Base-by-base conservation (phyloP, 2,797 vertebrate genomes). In the Poeciliopsis paucimaculata region DNA sequence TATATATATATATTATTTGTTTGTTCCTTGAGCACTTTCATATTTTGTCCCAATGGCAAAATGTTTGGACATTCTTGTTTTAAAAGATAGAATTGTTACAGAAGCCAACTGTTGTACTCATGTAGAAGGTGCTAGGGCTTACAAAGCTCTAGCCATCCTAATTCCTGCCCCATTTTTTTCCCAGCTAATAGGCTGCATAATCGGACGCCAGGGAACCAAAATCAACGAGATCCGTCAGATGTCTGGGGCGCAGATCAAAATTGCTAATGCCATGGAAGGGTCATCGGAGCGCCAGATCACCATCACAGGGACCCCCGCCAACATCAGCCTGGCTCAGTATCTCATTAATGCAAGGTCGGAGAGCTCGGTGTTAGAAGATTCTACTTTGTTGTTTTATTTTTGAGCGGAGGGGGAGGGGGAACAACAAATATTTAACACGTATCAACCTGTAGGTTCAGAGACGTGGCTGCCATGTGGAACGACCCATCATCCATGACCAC, bases 151-250 rank as follows among this genome's bases (percentile, higher is more conserved):
- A 20, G 49, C 82, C 84, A 80, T 92, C 81, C 87, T 93, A 92
- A 92, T 82, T 90, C 85, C 90, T 47, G n/a, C 85, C 81, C 85
- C 83, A 71, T 94, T 90, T 96, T 95, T 89, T 95, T 96, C 96
- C 94, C 95, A 99, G 98, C 96, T 99, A 96, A 99, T 99, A 97
- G 98, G 98, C 96, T 99, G 97, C 93, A 98, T 99, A 96, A 99
- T 98, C 78, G 98, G 98, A 94, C 97, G 98, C 92, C 98, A 99
- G 94, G 98, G 98, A 92, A 98, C 97, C 96, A 98, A 98, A 96
- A 98, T 98, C 96, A 98, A 98, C 96, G 98, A 98, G 96, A 99
- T 99, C 93, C 97, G 98, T 93, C 98, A 99, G 96, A 98, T 98
- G 97, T 99, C 98, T 91, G 98, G 98, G 94, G 98, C 98, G 36